Evolutionary conservation across 2,888 invertebrate species (phyloP), one percentile per base, ranked within the genome.

Genomic region (Drosophila nigritarsus): DNA sequence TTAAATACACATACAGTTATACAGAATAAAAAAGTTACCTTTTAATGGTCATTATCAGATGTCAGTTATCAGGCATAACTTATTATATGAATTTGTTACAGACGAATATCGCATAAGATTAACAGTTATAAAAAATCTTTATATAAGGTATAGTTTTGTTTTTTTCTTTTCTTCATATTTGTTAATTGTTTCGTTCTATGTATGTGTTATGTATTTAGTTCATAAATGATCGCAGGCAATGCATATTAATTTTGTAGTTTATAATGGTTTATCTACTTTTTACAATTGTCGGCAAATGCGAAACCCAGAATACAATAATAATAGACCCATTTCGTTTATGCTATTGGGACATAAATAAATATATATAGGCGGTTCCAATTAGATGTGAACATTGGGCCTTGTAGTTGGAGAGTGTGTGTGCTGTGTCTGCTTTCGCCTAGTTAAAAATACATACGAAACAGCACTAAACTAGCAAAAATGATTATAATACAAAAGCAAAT

Each of bases 401-500:
- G 9, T 24, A 73, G 54, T 45, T 73, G 64, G 45, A 55, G 48
- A 13, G 45, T 45, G 45, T 20, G 62, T 73, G 64, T 67, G 63
- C 20, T 50, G 56, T 67, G 34, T 65, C 59, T 59, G 54, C 30
- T 67, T 59, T 53, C 66, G 68, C 63, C 68, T 73, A 68, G 74
- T 83, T 81, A 86, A 84, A 83, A 90, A 71, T 89, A 86, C 89
- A 90, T 89, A 79, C 86, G 89, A 86, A 85, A 85, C 90, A 85
- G 83, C 75, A 85, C 85, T 80, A 86, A 86, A 73, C 90, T 90
- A 88, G 88, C 90, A 85, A 85, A 90, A 80, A 83, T 88, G 66
- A 86, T 90, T 90, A 91, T 91, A 81, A 91, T 91, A 91, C 91
- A 91, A 91, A 91, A 91, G 88, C 85, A 91, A 87, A 82, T 89